Conservation (phyloP, 2,888 invertebrate species). For the Mimumesa dahlbomi region DNA sequence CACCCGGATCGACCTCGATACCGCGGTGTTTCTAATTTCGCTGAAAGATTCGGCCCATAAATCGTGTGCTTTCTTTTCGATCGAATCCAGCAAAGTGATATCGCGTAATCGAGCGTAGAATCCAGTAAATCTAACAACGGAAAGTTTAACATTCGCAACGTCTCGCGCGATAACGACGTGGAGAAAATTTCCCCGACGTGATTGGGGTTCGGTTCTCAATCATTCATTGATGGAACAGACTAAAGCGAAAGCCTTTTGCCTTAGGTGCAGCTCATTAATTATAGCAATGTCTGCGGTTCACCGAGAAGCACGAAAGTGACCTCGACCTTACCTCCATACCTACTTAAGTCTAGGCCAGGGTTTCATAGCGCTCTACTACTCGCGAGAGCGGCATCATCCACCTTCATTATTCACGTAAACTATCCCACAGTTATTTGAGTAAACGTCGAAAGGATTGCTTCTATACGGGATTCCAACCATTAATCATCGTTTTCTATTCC, state of each 20-base stretch:
- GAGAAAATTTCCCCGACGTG: slow-evolving; percentile 1
- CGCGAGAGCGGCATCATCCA: neutral
- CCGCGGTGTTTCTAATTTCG: too few relatives aligned
- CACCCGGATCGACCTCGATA: too few relatives aligned
- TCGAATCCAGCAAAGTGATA: too few relatives aligned
- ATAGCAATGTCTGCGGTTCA: slow-evolving; percentile 18
- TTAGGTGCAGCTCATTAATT: slow-evolving; percentile 30
- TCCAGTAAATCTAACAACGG: too few relatives aligned
- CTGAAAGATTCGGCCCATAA: too few relatives aligned
- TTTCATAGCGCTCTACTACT: slow-evolving; percentile 41
- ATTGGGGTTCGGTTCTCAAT: slow-evolving; percentile 3
- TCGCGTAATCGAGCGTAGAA: too few relatives aligned
- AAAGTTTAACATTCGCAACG: too few relatives aligned
- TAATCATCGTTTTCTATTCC: slow-evolving; percentile 18
- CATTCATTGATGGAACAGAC: slow-evolving; percentile 19
- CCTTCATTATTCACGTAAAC: neutral
- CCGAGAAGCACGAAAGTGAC: slow-evolving; percentile 55
- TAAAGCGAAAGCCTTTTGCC: slow-evolving; percentile 34
- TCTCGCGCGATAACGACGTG: too few relatives aligned
- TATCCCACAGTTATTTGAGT: neutral
- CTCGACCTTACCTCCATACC: slow-evolving; percentile 76
- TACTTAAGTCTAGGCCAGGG: slow-evolving; percentile 71
- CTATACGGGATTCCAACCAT: neutral
- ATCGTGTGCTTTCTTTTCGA: too few relatives aligned
- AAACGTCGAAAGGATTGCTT: neutral